Evolutionary conservation across 2,113 vertebrate species (phyloP).

Genomic region (Chroicocephalus ridibundus): DNA sequence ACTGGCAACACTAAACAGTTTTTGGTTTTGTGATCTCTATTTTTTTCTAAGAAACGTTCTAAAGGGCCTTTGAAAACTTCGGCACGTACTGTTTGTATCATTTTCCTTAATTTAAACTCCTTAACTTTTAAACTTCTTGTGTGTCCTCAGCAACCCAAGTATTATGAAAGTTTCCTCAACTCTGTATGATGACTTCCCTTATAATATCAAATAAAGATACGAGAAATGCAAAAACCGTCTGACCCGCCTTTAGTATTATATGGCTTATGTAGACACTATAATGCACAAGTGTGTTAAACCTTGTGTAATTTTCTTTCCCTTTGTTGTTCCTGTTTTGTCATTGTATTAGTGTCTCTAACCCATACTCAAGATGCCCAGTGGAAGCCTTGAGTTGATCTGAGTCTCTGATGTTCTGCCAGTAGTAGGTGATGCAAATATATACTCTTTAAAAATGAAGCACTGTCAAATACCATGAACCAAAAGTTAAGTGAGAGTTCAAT

Average conservation of each 20-base stretch:
- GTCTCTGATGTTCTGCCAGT: background rate
- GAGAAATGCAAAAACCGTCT: background rate
- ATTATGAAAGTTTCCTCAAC: background rate
- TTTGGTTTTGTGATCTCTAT: background rate
- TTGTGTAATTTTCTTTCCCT: background rate
- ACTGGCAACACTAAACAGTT: background rate
- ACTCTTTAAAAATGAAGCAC: background rate
- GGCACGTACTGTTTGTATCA: background rate
- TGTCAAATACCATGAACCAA: background rate
- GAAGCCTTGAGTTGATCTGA: background rate
- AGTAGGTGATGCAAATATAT: background rate
- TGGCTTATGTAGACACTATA: background rate
- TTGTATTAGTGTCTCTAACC: background rate
- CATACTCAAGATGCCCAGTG: background rate
- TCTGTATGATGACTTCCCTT: background rate
- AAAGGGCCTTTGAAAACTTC: background rate
- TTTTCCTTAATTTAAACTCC: background rate
- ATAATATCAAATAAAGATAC: background rate
- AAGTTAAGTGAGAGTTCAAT: background rate
- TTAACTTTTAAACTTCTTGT: no score
- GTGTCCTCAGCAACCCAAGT: background rate
- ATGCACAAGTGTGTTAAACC: background rate
- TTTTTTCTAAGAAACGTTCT: background rate
- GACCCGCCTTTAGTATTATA: background rate
- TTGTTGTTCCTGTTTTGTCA: background rate